Evolutionary conservation across 2,888 invertebrate genomes (phyloP).

Genomic region (Megalurothrips usitatus): DNA sequence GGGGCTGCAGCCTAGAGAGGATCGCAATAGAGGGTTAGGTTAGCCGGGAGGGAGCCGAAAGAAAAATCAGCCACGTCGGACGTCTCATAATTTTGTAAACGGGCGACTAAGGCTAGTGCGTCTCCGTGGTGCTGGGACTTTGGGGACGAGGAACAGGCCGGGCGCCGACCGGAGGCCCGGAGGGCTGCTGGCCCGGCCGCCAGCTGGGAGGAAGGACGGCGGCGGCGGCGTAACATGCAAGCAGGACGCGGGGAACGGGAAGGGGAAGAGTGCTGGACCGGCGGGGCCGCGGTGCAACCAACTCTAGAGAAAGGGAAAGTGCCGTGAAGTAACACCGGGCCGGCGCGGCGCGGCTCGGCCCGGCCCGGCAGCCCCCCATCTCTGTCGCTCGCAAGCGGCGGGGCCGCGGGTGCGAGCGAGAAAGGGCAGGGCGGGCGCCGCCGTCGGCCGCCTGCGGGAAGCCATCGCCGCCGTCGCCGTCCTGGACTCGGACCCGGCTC

Average conservation of each 20-base stretch:
- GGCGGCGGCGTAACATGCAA: background rate
- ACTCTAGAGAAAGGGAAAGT: conserved; percentile 1
- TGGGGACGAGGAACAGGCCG: too few relatives aligned
- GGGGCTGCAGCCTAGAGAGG: too few relatives aligned
- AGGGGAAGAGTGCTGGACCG: background rate
- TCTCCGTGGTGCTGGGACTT: too few relatives aligned
- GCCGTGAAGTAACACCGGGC: background rate
- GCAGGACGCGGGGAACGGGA: background rate
- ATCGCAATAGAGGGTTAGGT: too few relatives aligned
- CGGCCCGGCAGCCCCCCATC: background rate
- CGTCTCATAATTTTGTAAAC: too few relatives aligned
- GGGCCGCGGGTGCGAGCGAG: too few relatives aligned
- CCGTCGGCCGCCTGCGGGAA: background rate
- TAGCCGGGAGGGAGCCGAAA: too few relatives aligned
- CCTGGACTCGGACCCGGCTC: background rate
- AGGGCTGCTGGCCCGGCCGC: background rate
- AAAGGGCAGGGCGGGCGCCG: background rate
- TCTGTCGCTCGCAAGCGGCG: too few relatives aligned
- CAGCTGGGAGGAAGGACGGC: background rate
- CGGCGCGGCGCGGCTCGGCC: background rate
- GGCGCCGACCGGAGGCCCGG: background rate
- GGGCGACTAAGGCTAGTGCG: too few relatives aligned
- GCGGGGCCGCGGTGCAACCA: background rate
- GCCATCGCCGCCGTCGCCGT: background rate
- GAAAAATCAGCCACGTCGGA: too few relatives aligned